Conservation (phyloP, 2,888 invertebrate species). For the Silvanus unidentatus region DNA sequence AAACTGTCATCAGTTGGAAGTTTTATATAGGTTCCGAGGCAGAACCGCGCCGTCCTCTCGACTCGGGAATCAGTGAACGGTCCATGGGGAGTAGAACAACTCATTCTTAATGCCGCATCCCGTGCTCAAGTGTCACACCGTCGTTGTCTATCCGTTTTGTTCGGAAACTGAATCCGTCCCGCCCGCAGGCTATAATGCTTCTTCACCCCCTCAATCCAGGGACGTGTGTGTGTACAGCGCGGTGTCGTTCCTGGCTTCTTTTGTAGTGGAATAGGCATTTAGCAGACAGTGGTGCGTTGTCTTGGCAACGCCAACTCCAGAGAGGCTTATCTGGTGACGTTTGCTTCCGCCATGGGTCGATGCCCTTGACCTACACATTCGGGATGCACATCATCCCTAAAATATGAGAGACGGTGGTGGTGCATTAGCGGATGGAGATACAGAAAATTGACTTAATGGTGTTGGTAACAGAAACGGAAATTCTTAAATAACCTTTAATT, state of each 20-base stretch:
- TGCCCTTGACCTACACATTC: constrained; percentile 26
- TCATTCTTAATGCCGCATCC: constrained; percentile 18
- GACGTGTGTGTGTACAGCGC: constrained; percentile 1
- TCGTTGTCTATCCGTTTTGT: too few relatives aligned
- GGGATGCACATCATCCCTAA: background rate
- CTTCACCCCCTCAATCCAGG: background rate
- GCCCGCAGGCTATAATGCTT: constrained; percentile 8
- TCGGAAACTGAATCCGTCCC: constrained; percentile 7
- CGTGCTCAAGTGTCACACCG: constrained; percentile 1
- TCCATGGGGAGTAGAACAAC: constrained; percentile 22
- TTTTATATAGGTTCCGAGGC: constrained; percentile 22
- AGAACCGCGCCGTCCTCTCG: constrained; percentile 10
- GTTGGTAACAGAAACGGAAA: background rate
- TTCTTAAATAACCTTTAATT: constrained; percentile 5
- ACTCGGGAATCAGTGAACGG: constrained; percentile 24
- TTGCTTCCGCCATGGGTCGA: constrained; percentile 20
- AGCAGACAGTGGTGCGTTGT: constrained; percentile 14
- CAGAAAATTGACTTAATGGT: too few relatives aligned
- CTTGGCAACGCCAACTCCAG: constrained; percentile 19
- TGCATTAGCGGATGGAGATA: too few relatives aligned
- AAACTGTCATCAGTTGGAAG: constrained; percentile 25
- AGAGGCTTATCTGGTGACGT: constrained; percentile 16
- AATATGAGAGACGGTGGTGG: too few relatives aligned
- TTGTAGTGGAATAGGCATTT: constrained; percentile 14
- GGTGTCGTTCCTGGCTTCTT: constrained; percentile 8